A percentile compares a stretch with the other conserved stretches of the same genome.
Conservation (phyloP, 2,113 vertebrate species). For the Corythornis madagascariensis region DNA sequence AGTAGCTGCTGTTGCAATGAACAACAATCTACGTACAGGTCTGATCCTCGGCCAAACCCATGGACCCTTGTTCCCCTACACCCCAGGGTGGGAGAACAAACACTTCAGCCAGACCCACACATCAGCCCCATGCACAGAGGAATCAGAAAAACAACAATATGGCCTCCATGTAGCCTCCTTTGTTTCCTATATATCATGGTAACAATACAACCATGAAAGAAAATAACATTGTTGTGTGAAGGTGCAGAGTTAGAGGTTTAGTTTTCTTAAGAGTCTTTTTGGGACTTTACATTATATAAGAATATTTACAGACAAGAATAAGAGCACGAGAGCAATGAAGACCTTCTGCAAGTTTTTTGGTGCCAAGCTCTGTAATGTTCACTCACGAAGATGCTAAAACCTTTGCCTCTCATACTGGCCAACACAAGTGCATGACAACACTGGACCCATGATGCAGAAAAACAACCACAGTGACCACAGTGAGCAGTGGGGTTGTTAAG, state of each 20-base stretch:
- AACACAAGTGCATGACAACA: not conserved
- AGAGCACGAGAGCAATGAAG: not conserved
- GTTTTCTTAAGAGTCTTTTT: not conserved
- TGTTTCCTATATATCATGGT: not conserved
- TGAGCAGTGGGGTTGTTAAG: not conserved
- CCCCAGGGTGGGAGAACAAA: not conserved
- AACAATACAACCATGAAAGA: not conserved
- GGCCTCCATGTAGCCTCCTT: not conserved
- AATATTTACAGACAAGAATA: not conserved
- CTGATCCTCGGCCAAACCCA: not conserved
- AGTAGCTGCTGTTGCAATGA: not conserved
- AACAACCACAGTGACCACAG: not conserved
- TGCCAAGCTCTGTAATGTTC: not conserved
- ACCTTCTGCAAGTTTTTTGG: not conserved
- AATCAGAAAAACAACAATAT: not conserved
- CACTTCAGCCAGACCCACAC: not conserved
- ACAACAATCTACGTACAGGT: not conserved
- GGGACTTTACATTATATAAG: not conserved
- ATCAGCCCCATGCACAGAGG: not conserved
- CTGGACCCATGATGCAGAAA: not conserved
- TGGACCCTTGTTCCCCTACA: no score
- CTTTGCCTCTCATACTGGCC: not conserved
- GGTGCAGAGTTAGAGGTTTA: not conserved
- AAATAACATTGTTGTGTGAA: not conserved
- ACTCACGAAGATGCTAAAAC: not conserved